Percentiles rank a stretch among this genome's conserved stretches.
Conservation (phyloP, 2,113 vertebrate genomes). For the Ceyx margarethae region DNA sequence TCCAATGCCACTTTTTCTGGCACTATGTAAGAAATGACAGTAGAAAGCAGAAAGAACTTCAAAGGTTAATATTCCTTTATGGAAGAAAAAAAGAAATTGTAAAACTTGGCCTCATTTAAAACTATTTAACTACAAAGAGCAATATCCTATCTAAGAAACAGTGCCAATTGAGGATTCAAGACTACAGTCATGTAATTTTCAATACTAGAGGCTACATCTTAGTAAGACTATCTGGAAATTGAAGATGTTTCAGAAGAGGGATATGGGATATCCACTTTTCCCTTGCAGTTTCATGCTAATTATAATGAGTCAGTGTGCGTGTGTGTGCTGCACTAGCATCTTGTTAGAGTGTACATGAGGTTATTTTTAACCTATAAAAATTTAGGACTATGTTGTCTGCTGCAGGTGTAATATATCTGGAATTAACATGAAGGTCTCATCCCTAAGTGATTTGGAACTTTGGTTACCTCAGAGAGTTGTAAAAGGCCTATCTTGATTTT, state of each 20-base stretch:
- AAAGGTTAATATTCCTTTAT: slow-evolving; percentile 1
- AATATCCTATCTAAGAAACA: not conserved
- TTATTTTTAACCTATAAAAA: not conserved
- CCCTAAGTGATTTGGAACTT: not conserved
- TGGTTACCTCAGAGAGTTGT: not conserved
- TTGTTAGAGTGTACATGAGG: not conserved
- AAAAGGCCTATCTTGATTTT: not conserved
- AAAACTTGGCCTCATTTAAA: not conserved
- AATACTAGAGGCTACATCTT: not conserved
- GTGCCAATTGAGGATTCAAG: not conserved
- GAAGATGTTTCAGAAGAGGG: not conserved
- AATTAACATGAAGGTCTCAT: not conserved
- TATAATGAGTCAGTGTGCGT: not conserved
- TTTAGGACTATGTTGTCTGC: not conserved
- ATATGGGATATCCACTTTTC: not conserved
- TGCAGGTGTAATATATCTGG: not conserved
- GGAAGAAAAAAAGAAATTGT: not conserved
- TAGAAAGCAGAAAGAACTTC: not conserved
- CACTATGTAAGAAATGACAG: not conserved
- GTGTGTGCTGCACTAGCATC: not conserved
- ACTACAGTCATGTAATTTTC: not conserved
- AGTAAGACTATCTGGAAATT: slow-evolving; percentile 25
- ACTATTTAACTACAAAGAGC: not conserved
- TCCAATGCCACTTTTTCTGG: not conserved
- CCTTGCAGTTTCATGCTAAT: not conserved